These are phyloP conservation scores for Drosophila pseudoobscura DNA, from an alignment of 1,140 invertebrate species.

Conservation along the genomic window DNA sequence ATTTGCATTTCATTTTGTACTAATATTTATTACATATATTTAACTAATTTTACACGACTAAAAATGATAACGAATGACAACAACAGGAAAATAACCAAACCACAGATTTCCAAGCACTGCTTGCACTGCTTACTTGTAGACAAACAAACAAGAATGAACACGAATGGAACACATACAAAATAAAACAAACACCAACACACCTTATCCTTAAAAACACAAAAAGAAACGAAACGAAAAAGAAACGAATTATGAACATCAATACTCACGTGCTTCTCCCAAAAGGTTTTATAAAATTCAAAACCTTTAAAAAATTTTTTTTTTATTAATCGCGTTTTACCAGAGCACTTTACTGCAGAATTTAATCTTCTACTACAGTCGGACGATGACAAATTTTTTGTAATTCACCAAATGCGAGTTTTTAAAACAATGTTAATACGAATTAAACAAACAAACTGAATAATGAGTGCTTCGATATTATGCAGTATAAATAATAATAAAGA, in stretches of 20 bases:
- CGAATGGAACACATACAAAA: constrained; percentile 3
- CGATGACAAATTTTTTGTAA: constrained; percentile 49
- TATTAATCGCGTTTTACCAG: constrained; percentile 34
- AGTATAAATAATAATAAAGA: constrained; percentile 55
- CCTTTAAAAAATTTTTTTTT: constrained; percentile 34
- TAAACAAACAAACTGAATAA: constrained; percentile 45
- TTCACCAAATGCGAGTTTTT: constrained; percentile 56
- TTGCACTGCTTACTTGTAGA: constrained; percentile 12
- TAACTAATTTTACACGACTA: constrained; percentile 60
- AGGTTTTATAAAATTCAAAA: not conserved
- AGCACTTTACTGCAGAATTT: constrained; percentile 34
- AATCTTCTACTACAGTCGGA: constrained; percentile 18
- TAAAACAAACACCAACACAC: constrained; percentile 25
- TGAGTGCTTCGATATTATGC: constrained; percentile 76
- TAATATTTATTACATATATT: constrained; percentile 73
- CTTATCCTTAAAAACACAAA: constrained; percentile 43
- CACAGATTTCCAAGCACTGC: constrained; percentile 34
- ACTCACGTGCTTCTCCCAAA: not conserved
- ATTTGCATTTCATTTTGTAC: constrained; percentile 76
- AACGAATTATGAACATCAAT: constrained; percentile 2
- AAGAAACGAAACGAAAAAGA: not conserved
- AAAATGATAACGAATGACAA: constrained; percentile 26
- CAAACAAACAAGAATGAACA: constrained; percentile 14
- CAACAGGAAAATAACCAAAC: constrained; percentile 40
- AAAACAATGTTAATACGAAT: constrained; percentile 46